Base-by-base conservation (phyloP, 2,113 vertebrate species). In the Bubo bubo region DNA sequence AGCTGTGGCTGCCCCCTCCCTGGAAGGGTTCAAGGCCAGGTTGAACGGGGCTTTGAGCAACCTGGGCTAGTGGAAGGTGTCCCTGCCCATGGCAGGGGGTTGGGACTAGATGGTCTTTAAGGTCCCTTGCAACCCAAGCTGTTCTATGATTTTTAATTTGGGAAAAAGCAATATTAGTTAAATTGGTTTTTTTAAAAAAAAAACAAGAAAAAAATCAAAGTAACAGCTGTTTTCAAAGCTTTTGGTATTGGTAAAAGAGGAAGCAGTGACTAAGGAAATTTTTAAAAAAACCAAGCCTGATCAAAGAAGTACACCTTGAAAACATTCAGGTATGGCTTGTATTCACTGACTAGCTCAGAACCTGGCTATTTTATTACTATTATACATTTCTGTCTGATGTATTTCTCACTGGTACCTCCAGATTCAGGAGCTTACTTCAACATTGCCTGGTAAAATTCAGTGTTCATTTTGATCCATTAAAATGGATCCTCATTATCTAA, bases 371-470 rank as follows among this genome's bases (percentile, higher is more conserved):
- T 60, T 27, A 34, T 52, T 39, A 8, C 6, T 26, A 2, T 28
- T 68, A 19, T 17, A 28, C 6, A 12, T 43, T 91, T 72, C 43
- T 81, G 4, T 18, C 41, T 35, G 16, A 62, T 18, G 1, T 12
- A 7, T 83, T 73, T 79, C 41, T 70, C 18, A 23, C 15, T 24
- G 12, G 8, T 32, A 39, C 13, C 67, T 60, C 30, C 35, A 34
- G 28, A 84, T 47, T 70, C 56, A 23, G 19, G 17, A 6, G 0
- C 15, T 64, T 32, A 14, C 18, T 32, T 60, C 30, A 49, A 62
- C 6, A 27, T 10, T 4, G 8, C 4, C 34, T 52, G 16, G 8
- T 39, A 76, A 87, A 90, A 67, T 2, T 0, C 10, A 2, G 2
- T 8, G 49, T 5, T 60, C 12, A 4, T 39, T 87, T 73, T 67